Evolutionary conservation across 23 tunicate species (phyloP).

Genomic region (Pegea sp.): DNA sequence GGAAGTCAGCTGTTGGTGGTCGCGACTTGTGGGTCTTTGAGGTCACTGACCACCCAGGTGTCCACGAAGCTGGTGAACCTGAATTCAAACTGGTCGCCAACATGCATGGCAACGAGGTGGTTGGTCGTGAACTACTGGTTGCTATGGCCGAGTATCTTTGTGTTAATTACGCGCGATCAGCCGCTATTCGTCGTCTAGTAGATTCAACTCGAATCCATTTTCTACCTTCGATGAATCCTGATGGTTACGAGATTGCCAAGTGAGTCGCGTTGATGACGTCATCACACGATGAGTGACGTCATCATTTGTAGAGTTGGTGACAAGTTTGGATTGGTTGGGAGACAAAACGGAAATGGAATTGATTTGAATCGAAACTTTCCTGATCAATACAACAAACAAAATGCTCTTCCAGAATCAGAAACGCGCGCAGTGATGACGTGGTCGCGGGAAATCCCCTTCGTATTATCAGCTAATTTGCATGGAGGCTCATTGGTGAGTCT

Average conservation of each 20-base stretch:
- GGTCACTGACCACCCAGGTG: constrained; percentile 63
- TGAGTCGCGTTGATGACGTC: constrained; percentile 1
- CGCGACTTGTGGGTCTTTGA: constrained; percentile 55
- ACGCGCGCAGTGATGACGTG: constrained; percentile 55
- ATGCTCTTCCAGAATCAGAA: constrained; percentile 18
- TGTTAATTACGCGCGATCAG: constrained; percentile 13
- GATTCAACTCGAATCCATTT: constrained; percentile 71
- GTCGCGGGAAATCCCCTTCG: constrained; percentile 39
- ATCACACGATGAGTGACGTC: no score
- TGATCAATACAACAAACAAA: constrained; percentile 18
- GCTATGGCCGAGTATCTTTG: constrained; percentile 43
- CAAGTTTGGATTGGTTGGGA: constrained; percentile 17
- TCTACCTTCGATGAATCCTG: constrained; percentile 97
- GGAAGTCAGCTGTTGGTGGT: constrained; percentile 20
- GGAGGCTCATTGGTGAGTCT: constrained; percentile 62
- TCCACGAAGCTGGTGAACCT: constrained; percentile 51
- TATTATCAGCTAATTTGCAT: constrained; percentile 77
- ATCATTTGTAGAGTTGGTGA: constrained; percentile 48
- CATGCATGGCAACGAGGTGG: constrained; percentile 88
- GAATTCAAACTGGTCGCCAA: constrained; percentile 49
- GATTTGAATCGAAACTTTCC: constrained; percentile 94
- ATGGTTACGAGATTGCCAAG: constrained; percentile 57
- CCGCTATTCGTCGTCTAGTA: constrained; percentile 18
- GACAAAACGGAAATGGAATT: constrained; percentile 24
- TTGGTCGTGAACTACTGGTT: constrained; percentile 51